Evolutionary conservation across 2,888 invertebrate genomes (phyloP), one percentile per base, ranked within the genome.

Genomic region (Monopis laevigella): DNA sequence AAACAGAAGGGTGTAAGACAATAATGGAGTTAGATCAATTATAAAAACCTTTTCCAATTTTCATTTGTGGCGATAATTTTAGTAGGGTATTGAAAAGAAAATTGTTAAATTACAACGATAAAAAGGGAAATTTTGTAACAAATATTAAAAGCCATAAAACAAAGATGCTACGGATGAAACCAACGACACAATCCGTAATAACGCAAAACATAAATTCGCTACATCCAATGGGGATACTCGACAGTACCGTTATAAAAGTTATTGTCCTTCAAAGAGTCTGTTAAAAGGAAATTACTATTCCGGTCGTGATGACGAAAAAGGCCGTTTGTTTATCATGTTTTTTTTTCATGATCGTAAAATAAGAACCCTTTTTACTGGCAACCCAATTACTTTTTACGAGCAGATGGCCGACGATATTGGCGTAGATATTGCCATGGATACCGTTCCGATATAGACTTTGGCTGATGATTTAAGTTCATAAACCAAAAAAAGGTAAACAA

Each of bases 301-400:
- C 57, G 54, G 46, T 27, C 34, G 26, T 34, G 35, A 36, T 19
- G 42, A 35, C 30, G 27, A 17, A 30, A 27, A 28, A 29, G 24
- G 10, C 12, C 27, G 64, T 71, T 66, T 72, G 71, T 77, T 71
- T 75, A 70, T 72, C 69, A 69, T 69, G 61, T 67, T 67, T 72
- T 72, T 61, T 73, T 43, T 35, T 66, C 64, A 58, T 65, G 59
- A 55, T 58, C 64, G 59, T 77, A 77, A 77, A 77, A 71, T 73
- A 71, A 69, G 68, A 74, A 65, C 74, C 71, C 74, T 66, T 74
- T 74, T 77, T 74, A 75, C 66, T 58, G 67, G 62, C 61, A 59
- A 72, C 70, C 75, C 78, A 77, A 78, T 78, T 78, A 78, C 74
- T 65, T 78, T 78, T 78, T 77, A 78, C 59, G 70, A 64, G 62